Evolutionary conservation across 2,113 vertebrate genomes (phyloP), one percentile per base, ranked within the genome.

Genomic region (Hirundichthys speculiger): DNA sequence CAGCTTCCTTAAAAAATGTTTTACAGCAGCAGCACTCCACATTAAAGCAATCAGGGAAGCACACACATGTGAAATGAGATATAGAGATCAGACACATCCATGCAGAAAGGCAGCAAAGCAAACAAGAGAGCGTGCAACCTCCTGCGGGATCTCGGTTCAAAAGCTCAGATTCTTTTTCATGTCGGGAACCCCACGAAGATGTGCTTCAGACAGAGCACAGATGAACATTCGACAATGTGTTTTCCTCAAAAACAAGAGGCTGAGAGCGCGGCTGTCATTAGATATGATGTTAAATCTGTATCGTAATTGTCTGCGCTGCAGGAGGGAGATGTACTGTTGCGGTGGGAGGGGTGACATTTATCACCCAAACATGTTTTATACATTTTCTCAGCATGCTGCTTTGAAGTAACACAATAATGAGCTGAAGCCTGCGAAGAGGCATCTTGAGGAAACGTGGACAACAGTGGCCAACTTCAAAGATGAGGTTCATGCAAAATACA

Each of bases 61-160:
- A 54, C 50, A 49, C 65, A 16, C 13, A 25, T 54, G 55, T 74
- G 78, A 77, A 79, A 64, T 46, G 21, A 52, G 65, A 49, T 39
- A 50, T 14, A 15, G 49, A 58, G 16, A 34, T 62, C 53, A 58
- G 71, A 58, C 14, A 27, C 42, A 62, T 12, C 42, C 22, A n/a
- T 24, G 38, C 9, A 56, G 40, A 18, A 38, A 43, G 24, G 38
- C 42, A 27, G 19, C 51, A 56, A 64, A 49, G n/a, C 21, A 50
- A 45, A 25, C 3, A 54, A 25, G 51, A 41, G 3, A 25, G 58
- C 19, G 59, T 10, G 47, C 47, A 41, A 38, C 48, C 27, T 57
- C 40, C 75, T 7, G 13, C 25, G 22, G 46, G 38, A 6, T 8
- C 20, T 47, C 39, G 24, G 7, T 47, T 64, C 55, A 64, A 25